A percentile compares a stretch with the other conserved stretches of the same genome.
phyloP scores from a whole-genome alignment of 64 coral and sea anemone genomes.

The Actinia tenebrosa region DNA sequence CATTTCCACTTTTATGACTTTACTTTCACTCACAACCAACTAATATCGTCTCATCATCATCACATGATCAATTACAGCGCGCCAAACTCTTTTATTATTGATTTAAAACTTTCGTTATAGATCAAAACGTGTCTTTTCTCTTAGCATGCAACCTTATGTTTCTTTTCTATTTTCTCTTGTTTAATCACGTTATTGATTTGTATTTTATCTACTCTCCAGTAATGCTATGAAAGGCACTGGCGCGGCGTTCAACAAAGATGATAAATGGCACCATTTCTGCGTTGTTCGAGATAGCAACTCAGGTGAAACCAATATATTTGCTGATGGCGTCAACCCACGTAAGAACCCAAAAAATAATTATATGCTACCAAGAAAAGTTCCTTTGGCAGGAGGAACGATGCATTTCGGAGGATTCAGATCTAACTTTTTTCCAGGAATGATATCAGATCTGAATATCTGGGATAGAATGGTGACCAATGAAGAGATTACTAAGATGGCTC shows the following conservation, averaged over 20 bases:
- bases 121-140: no score
- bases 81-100: no score
- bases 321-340: neutral
- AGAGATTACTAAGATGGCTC: neutral
- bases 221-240: neutral
- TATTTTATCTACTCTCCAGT: no score
- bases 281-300: slow-evolving; percentile 5
- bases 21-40: no score
- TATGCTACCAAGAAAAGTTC: neutral
- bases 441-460: slow-evolving; percentile 1
- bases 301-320: neutral
- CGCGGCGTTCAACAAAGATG: neutral
- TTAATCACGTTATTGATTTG: no score
- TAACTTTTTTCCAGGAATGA: neutral
- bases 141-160: no score
- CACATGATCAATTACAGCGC: no score
- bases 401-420: neutral
- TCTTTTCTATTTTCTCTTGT: no score
- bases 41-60: no score
- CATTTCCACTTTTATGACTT: no score
- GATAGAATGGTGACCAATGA: neutral
- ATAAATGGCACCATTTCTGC: slow-evolving; percentile 1
- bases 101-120: no score
- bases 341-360: neutral
- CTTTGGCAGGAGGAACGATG: neutral